Percentiles rank a stretch among this genome's conserved stretches.
phyloP scores from a whole-genome alignment of 2,113 vertebrate species.

The Tachycineta bicolor region DNA sequence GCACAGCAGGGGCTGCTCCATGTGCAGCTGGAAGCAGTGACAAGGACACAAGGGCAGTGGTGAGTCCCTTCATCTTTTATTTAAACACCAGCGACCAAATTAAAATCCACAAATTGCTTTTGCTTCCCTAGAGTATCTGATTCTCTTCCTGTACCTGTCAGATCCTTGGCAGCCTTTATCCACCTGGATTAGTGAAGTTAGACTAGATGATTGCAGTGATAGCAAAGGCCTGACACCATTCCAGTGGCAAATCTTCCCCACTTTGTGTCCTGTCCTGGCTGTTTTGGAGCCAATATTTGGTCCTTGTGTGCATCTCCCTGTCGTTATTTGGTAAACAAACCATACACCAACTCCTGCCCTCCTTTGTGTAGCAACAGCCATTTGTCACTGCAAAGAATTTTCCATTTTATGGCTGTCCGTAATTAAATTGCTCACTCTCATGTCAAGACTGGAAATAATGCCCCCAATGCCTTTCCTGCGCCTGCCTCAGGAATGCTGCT shows the following conservation, averaged over 20 bases:
- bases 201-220: background rate
- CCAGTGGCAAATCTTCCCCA: background rate
- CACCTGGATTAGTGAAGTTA: background rate
- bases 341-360: background rate
- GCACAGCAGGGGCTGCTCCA: background rate
- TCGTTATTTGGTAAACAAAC: background rate
- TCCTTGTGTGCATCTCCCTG: background rate
- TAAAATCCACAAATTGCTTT: background rate
- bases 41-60: background rate
- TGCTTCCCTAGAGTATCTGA: background rate
- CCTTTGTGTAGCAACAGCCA: background rate
- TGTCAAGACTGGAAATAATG: slow-evolving; percentile 11
- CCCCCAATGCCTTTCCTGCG: rapidly evolving
- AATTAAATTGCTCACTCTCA: slow-evolving; percentile 31
- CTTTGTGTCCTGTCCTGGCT: background rate
- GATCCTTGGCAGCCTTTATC: background rate
- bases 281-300: background rate
- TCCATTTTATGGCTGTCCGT: background rate
- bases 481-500: background rate
- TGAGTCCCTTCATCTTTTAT: background rate
- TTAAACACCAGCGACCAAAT: background rate
- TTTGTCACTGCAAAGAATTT: background rate
- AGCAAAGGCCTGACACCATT: background rate
- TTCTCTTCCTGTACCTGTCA: background rate
- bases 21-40: rapidly evolving